phyloP scores from a whole-genome alignment of 2,888 invertebrate species.

The Tipula vernalis region DNA sequence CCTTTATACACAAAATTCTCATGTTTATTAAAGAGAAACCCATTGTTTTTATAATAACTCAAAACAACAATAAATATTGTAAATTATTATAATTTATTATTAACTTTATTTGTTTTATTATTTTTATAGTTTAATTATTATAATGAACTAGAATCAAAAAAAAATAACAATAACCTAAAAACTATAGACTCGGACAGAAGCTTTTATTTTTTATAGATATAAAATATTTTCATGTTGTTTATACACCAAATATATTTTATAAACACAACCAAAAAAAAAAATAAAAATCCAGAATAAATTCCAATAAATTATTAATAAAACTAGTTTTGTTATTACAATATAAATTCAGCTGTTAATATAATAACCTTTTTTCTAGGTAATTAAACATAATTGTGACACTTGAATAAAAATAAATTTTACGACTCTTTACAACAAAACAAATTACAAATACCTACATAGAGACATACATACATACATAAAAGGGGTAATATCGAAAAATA shows the following conservation, averaged over 20 bases:
- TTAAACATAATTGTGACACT: constrained; percentile 4
- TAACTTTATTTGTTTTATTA: neutral
- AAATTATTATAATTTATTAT: neutral
- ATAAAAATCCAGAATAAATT: no score
- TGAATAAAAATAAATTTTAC: neutral
- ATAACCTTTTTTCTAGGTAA: neutral
- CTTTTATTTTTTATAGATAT: neutral
- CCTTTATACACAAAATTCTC: neutral
- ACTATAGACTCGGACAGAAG: neutral
- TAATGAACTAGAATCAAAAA: neutral
- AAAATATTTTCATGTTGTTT: neutral
- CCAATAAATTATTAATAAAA: neutral
- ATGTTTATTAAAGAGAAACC: neutral
- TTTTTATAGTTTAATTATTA: neutral
- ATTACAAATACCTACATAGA: neutral
- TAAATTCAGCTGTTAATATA: constrained; percentile 4
- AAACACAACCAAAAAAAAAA: neutral
- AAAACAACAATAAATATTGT: neutral
- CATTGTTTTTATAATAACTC: neutral
- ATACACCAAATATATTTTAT: neutral
- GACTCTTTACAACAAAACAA: no score
- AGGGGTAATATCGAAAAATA: neutral
- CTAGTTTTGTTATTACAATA: neutral
- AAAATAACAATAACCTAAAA: neutral
- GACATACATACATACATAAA: neutral